Percentiles rank a stretch among this genome's conserved stretches.
phyloP scores from a whole-genome alignment of 2,113 vertebrate species.

The Peucedramus taeniatus region DNA sequence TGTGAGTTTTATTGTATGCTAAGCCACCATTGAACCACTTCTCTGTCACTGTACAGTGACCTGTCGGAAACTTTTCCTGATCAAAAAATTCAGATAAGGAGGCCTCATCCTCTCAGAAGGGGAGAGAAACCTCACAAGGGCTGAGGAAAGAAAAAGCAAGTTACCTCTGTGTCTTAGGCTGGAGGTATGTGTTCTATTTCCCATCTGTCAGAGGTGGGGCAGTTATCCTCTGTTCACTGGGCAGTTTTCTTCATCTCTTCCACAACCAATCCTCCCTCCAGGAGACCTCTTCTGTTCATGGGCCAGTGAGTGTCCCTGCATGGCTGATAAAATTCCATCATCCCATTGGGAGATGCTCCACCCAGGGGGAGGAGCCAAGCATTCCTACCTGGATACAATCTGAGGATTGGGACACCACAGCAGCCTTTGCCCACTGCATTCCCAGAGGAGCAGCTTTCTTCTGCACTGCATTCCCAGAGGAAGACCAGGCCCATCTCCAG shows the following conservation, averaged over 20 bases:
- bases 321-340: no score
- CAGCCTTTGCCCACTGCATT: no score
- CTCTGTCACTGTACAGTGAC: background rate
- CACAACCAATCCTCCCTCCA: background rate
- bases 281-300: no score
- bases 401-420: no score
- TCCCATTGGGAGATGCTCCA: no score
- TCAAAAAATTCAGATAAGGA: background rate
- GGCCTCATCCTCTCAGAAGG: background rate
- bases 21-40: background rate
- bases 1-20: background rate
- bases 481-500: no score
- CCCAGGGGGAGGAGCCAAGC: no score
- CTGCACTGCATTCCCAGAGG: no score
- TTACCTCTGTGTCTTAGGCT: background rate
- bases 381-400: no score
- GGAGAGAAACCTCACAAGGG: background rate
- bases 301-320: no score
- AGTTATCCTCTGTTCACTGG: background rate
- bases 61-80: background rate
- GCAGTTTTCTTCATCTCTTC: background rate
- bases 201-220: background rate
- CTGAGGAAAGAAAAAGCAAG: background rate
- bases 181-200: rapidly evolving
- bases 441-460: no score